These are phyloP conservation scores for human DNA, from an alignment of 2,113 vertebrate species.

Conservation along the genomic window GRCh38 chr14:51569001-51569500, in stretches of 20 bases:
- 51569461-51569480: background rate
- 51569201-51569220: background rate
- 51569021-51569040: too few species aligned
- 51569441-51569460: background rate
- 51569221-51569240: background rate
- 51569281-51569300: background rate
- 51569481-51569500: background rate
- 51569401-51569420: slow-evolving; percentile 21
- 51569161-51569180: background rate
- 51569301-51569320: background rate
- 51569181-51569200: background rate
- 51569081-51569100: too few species aligned
- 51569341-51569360: background rate
- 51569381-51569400: background rate
- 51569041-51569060: too few species aligned
- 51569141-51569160: background rate
- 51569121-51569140: too few species aligned
- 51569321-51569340: background rate
- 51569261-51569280: background rate
- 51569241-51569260: background rate
- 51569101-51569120: too few species aligned
- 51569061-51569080: too few species aligned
- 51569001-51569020: too few species aligned
- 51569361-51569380: background rate
- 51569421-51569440: slow-evolving; percentile 12